Base-by-base conservation (phyloP, 2,113 vertebrate genomes). In the Macrotis lagotis region DNA sequence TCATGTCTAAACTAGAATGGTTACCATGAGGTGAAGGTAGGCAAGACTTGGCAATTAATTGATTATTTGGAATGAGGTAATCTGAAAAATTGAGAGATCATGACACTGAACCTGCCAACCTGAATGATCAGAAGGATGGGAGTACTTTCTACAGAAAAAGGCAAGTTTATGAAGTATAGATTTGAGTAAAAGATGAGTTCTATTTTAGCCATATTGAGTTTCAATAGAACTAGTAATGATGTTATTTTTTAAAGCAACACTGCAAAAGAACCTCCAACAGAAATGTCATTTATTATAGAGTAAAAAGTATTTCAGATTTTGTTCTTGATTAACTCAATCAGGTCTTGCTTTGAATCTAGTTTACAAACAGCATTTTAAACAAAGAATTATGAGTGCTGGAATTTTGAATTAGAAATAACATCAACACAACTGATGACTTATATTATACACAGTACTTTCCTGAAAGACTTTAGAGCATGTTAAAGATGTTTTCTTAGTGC, bases 391-490 rank as follows among this genome's bases (percentile, higher is more conserved):
- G 44, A 94, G 91, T 44, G 94, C 50, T 88, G 25, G 91, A 26
- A 92, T 51, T 96, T 96, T 93, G 28, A 49, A 95, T 93, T 59
- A 74, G 3, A 5, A 91, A 26, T 92, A 91, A 89, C 90, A 95
- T 28, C 48, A 91, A 91, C 48, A 66, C 89, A 91, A 2, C 93
- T 91, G 31, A 92, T 19, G 49, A 22, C 48, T 14, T 94, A 25
- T 92, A 26, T 93, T 74, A n/a, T 2, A 44, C 59, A 37, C 59
- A 66, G 14, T 74, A 22, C 66, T 44, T 74, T 19, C 44, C 89
- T 52, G 88, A 91, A 66, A 74, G 95, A 93, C 92, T 92, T 12
- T 96, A 89, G 25, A 95, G 94, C 90, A 94, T 48, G n/a, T 74
- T 91, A 95, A 94, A 92, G 92, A 91, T 66, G 94, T 96, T 74